Evolutionary conservation across 2,113 vertebrate species (phyloP).

Genomic region (Dromiciops gliroides): DNA sequence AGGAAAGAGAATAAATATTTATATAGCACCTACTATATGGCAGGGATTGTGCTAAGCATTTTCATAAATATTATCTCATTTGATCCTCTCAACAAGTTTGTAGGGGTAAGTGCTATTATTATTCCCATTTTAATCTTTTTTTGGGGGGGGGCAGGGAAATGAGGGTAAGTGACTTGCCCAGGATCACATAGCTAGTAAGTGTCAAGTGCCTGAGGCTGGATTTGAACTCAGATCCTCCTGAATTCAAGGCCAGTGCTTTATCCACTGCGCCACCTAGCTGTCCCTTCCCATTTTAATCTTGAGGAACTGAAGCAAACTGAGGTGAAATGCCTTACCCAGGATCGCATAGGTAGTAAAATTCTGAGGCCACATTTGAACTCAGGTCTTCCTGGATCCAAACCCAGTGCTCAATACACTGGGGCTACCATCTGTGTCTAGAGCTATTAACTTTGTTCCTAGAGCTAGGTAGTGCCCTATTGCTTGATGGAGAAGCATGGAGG

Average conservation of each 20-base stretch:
- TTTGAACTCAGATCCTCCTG: too few species aligned
- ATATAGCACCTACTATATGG: neutral
- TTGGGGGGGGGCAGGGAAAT: too few species aligned
- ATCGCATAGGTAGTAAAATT: neutral
- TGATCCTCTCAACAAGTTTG: neutral
- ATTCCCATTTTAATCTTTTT: neutral
- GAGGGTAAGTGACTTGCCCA: too few species aligned
- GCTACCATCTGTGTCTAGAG: neutral
- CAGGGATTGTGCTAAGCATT: neutral
- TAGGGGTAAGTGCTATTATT: neutral
- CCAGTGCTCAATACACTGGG: neutral
- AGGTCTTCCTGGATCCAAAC: neutral
- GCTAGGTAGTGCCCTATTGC: neutral
- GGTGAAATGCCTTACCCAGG: neutral
- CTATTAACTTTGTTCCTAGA: neutral
- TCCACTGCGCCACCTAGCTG: too few species aligned
- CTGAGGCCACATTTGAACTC: neutral
- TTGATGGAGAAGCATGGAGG: neutral
- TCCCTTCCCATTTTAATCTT: neutral
- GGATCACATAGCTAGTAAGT: too few species aligned
- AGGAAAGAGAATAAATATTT: neutral
- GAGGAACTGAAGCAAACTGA: neutral
- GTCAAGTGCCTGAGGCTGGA: too few species aligned
- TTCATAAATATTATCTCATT: neutral
- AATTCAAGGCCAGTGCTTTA: too few species aligned